These are phyloP conservation scores for Phrynocephalus versicolor DNA, from an alignment of 2,113 vertebrate genomes.

Conservation along the genomic window DNA sequence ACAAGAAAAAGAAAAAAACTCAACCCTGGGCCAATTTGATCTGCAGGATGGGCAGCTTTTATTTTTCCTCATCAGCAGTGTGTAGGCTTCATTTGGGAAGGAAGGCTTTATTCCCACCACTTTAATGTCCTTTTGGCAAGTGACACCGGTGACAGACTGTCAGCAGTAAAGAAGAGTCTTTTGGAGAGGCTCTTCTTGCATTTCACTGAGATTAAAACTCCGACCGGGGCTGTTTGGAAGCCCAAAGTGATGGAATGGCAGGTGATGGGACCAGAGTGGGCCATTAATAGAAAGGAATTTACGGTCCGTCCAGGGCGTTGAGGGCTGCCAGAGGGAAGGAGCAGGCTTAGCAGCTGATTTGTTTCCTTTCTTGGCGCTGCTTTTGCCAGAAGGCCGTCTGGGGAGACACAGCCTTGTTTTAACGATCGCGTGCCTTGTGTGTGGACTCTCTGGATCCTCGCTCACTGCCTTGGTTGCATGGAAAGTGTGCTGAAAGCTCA, in stretches of 20 bases:
- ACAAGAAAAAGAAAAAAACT: too few species aligned
- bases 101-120: constrained; percentile 26
- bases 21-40: accelerated
- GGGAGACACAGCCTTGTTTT: constrained; percentile 1
- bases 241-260: constrained; percentile 18
- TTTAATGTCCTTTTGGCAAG: constrained; percentile 4
- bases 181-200: constrained; percentile 54
- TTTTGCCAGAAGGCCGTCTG: constrained; percentile 42
- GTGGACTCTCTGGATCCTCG: background rate
- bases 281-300: constrained; percentile 69
- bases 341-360: constrained; percentile 41
- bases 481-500: background rate
- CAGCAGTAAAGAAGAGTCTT: constrained; percentile 49
- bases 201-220: constrained; percentile 67
- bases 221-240: constrained; percentile 42
- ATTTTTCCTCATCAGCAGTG: constrained; percentile 1
- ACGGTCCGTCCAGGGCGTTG: constrained; percentile 40
- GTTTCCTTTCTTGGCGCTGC: constrained; percentile 34
- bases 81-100: constrained; percentile 51
- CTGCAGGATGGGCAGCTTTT: constrained; percentile 9
- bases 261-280: constrained; percentile 51
- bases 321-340: constrained; percentile 12
- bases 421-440: constrained; percentile 26
- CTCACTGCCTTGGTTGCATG: accelerated
- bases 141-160: constrained; percentile 29